phyloP scores from a whole-genome alignment of 92 coral and sea anemone species.

The Bergia puertoricense region DNA sequence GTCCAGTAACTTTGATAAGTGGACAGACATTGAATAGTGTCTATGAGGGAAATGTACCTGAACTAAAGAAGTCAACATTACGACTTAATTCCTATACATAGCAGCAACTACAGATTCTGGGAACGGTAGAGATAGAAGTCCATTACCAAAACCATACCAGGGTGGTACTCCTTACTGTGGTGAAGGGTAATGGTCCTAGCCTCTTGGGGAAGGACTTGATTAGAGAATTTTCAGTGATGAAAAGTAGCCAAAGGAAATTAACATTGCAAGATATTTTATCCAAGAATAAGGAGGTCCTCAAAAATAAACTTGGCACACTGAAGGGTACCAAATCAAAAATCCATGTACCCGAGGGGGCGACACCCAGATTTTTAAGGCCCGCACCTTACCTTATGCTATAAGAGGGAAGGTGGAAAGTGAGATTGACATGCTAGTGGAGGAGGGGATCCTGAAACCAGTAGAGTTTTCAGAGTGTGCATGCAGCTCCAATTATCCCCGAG shows the following conservation, averaged over 20 bases:
- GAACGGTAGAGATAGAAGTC: constrained; percentile 30
- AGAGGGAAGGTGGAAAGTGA: constrained; percentile 33
- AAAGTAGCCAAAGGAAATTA: constrained; percentile 13
- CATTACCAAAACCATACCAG: constrained; percentile 29
- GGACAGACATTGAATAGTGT: constrained; percentile 45
- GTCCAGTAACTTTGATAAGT: constrained; percentile 53
- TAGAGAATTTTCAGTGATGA: constrained; percentile 42
- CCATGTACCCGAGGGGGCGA: constrained; percentile 34
- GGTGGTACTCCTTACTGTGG: constrained; percentile 31
- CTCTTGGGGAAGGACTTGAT: constrained; percentile 52
- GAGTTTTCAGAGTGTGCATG: constrained; percentile 48
- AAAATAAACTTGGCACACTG: constrained; percentile 44
- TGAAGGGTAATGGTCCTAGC: constrained; percentile 33
- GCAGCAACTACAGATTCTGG: constrained; percentile 34
- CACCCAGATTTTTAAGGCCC: constrained; percentile 44
- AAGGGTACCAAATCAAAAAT: constrained; percentile 51
- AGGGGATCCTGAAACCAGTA: constrained; percentile 43
- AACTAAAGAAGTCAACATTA: constrained; percentile 6
- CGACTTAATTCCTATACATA: constrained; percentile 47
- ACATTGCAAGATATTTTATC: constrained; percentile 34
- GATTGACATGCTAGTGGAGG: constrained; percentile 41
- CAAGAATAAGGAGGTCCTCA: constrained; percentile 19
- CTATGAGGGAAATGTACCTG: constrained; percentile 8
- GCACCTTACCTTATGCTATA: constrained; percentile 41
- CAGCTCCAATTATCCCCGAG: constrained; percentile 39